These are phyloP conservation scores for Mycalesis mineus DNA, from an alignment of 2,888 invertebrate species.

Conservation along the genomic window DNA sequence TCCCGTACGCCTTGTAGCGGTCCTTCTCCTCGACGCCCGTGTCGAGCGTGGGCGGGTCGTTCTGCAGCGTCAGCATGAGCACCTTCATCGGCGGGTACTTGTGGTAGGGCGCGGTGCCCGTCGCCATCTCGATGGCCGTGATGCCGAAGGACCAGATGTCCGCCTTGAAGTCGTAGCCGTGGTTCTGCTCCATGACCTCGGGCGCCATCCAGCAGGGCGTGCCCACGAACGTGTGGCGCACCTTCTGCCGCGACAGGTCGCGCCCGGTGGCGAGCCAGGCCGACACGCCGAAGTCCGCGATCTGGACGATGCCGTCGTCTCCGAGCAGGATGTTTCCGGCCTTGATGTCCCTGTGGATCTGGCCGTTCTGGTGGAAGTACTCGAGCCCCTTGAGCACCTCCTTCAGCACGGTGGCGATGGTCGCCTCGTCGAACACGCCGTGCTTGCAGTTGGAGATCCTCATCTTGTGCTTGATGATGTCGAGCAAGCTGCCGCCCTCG, in stretches of 20 bases:
- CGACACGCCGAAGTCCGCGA: constrained; percentile 99
- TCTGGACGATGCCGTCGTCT: constrained; percentile 98
- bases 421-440: constrained; percentile 98
- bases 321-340: constrained; percentile 96
- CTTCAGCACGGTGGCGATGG: constrained; percentile 97
- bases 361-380: constrained; percentile 97
- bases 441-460: constrained; percentile 93
- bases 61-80: constrained; percentile 98
- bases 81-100: constrained; percentile 99
- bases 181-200: constrained; percentile 99
- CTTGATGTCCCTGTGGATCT: constrained; percentile 90
- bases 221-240: constrained; percentile 99
- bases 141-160: constrained; percentile 91
- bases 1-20: constrained; percentile 98
- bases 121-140: constrained; percentile 99
- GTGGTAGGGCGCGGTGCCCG: constrained; percentile 99
- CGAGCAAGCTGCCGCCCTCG: constrained; percentile 93
- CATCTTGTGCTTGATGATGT: constrained; percentile 97
- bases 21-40: constrained; percentile 98
- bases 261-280: constrained; percentile 98
- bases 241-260: constrained; percentile 96
- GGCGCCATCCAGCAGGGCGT: constrained; percentile 99
- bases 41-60: constrained; percentile 98
- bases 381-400: constrained; percentile 98
- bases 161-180: constrained; percentile 99